Evolutionary conservation across 1,140 invertebrate species (phyloP), one percentile per base, ranked within the genome.

Genomic region (Phortica variegata): DNA sequence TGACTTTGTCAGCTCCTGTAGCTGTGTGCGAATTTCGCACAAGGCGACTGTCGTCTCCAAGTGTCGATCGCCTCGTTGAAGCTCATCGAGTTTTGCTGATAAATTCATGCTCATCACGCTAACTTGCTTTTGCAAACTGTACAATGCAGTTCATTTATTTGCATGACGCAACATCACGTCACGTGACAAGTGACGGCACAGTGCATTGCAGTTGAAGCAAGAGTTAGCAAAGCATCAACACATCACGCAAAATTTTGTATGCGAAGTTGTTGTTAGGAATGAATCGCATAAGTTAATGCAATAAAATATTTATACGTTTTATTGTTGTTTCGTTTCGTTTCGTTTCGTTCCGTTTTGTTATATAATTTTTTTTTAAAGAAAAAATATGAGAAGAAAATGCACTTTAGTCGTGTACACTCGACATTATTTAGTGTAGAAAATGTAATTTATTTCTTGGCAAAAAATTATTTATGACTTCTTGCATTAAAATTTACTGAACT

Each of bases 81-180:
- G 85, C 80, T 93, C 89, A 80, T 93, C 90, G 82, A 93, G 83
- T 82, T 93, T 91, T 68, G 88, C 86, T 77, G 86, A 88, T 80
- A 93, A 84, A 84, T 92, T 93, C 87, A 91, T 91, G 81, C 89
- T 93, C 91, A 94, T 93, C 81, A 92, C 88, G 84, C 88, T 90
- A 84, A 93, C 89, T 87, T 93, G 91, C 84, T 91, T 90, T 84
- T 93, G 91, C 82, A 93, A 88, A 87, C 90, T 92, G 81, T 55
- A 40, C 44, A 51, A 29, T 45, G 52, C 48, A 54, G 49, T 52
- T 44, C 56, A 58, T 54, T 54, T 49, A 56, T 56, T 58, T 52
- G 26, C 38, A n/a, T 40, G 42, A 49, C 32, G 43, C 56, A 52
- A 51, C 54, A 51, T 54, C 50, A 56, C 54, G 54, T 54, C 54